Percentiles rank a stretch among this genome's conserved stretches.
phyloP scores from a whole-genome alignment of 2,113 vertebrate genomes.

The Mystacornis crossleyi region DNA sequence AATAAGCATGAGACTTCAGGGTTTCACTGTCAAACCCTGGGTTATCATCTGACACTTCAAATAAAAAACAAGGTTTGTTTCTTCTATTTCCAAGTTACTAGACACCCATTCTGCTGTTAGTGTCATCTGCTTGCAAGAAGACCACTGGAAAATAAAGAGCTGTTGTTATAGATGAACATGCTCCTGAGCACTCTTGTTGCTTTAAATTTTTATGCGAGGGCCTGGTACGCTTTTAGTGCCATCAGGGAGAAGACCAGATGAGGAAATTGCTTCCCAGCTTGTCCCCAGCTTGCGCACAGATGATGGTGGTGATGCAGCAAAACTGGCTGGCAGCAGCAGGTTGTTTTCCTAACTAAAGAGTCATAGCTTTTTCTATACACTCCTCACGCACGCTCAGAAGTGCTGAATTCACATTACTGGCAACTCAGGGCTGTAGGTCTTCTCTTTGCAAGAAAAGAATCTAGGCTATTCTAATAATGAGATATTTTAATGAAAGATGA shows the following conservation, averaged over 20 bases:
- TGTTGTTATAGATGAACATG: not conserved
- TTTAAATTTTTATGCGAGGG: not conserved
- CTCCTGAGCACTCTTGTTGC: not conserved
- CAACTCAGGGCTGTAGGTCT: not conserved
- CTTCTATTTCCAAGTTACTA: not conserved
- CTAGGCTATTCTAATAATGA: not conserved
- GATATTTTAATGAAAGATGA: not conserved
- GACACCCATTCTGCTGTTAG: not conserved
- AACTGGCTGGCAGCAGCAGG: not conserved
- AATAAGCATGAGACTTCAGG: not conserved
- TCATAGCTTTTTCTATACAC: not conserved
- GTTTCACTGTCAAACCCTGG: not conserved
- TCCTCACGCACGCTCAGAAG: rapidly evolving
- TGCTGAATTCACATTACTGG: not conserved
- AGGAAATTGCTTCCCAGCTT: not conserved
- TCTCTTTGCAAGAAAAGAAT: not conserved
- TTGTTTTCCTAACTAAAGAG: not conserved
- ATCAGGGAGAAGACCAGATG: not conserved
- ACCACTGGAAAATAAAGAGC: not conserved
- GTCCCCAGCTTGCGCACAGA: not conserved
- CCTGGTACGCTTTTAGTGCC: not conserved
- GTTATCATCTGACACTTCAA: not conserved
- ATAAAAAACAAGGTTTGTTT: not conserved
- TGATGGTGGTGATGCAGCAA: not conserved
- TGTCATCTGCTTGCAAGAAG: not conserved